Percentiles rank a stretch among this genome's conserved stretches.
phyloP scores from a whole-genome alignment of 2,888 invertebrate genomes.

The Itoplectis maculator region DNA sequence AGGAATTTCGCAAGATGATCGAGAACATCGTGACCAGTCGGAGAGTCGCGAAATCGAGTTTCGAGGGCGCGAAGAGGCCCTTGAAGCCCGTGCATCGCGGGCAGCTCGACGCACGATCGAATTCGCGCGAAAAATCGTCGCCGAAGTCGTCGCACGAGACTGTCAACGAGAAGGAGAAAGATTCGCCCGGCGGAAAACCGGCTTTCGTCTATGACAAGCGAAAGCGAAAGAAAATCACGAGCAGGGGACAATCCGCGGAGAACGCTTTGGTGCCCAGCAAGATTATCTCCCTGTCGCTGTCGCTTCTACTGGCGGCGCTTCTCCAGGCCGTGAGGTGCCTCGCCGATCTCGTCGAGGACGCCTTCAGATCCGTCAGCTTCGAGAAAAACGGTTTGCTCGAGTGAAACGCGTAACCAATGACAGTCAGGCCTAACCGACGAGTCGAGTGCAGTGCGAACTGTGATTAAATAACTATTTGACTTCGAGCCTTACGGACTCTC shows the following conservation, averaged over 20 bases:
- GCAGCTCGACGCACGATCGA: constrained; percentile 38
- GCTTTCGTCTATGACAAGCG: constrained; percentile 71
- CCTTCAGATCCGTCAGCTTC: constrained; percentile 79
- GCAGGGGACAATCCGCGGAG: constrained; percentile 69
- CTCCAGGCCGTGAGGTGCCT: constrained; percentile 88
- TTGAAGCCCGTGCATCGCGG: constrained; percentile 60
- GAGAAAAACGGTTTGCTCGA: constrained; percentile 74
- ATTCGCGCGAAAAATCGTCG: constrained; percentile 43
- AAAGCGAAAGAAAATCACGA: constrained; percentile 74
- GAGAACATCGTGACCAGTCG: constrained; percentile 72
- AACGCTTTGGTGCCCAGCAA: constrained; percentile 83
- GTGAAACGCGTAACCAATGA: no score
- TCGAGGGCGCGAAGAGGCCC: constrained; percentile 57
- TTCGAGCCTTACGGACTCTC: constrained; percentile 32
- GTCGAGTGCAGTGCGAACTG: constrained; percentile 45
- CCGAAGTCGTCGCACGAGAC: constrained; percentile 37
- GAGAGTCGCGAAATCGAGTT: constrained; percentile 52
- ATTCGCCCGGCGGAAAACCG: constrained; percentile 57
- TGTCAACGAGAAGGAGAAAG: constrained; percentile 36
- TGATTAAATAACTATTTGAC: constrained; percentile 31
- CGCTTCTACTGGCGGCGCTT: constrained; percentile 87
- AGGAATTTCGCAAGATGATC: constrained; percentile 74
- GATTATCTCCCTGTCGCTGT: constrained; percentile 87
- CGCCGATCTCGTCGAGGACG: constrained; percentile 87
- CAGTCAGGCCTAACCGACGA: constrained; percentile 17